Conservation (phyloP, 1,140 invertebrate species). For the Euglossa dilemma region DNA sequence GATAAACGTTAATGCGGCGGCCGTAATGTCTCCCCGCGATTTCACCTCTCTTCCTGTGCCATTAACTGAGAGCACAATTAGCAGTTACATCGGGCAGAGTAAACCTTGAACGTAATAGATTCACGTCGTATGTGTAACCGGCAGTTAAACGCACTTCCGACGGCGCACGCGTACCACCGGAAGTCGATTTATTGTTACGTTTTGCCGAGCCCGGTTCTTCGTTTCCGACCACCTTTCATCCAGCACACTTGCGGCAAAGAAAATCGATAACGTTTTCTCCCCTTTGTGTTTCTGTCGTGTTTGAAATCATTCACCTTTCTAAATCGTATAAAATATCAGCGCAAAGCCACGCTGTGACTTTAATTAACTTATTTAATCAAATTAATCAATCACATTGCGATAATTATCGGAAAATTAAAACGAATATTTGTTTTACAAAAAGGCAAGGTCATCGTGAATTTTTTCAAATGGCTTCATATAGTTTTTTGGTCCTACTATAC, state of each 20-base stretch:
- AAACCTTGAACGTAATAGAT: conserved; percentile 11
- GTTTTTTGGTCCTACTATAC: too few species aligned
- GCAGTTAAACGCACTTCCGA: conserved; percentile 51
- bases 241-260: not conserved
- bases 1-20: too few species aligned
- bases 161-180: conserved; percentile 40
- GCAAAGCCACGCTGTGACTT: too few species aligned
- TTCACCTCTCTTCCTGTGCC: not conserved
- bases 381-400: too few species aligned
- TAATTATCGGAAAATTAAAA: too few species aligned
- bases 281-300: not conserved
- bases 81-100: conserved; percentile 5
- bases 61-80: conserved; percentile 6
- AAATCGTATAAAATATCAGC: not conserved
- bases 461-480: too few species aligned
- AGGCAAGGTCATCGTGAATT: too few species aligned
- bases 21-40: not conserved
- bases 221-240: conserved; percentile 49
- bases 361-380: too few species aligned
- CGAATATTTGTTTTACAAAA: too few species aligned
- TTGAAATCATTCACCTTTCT: not conserved
- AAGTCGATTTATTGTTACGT: conserved; percentile 55
- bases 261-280: conserved; percentile 25
- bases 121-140: conserved; percentile 9
- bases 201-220: conserved; percentile 45